Evolutionary conservation across 2,888 invertebrate species (phyloP).

Genomic region (Aporophyla lueneburgensis): DNA sequence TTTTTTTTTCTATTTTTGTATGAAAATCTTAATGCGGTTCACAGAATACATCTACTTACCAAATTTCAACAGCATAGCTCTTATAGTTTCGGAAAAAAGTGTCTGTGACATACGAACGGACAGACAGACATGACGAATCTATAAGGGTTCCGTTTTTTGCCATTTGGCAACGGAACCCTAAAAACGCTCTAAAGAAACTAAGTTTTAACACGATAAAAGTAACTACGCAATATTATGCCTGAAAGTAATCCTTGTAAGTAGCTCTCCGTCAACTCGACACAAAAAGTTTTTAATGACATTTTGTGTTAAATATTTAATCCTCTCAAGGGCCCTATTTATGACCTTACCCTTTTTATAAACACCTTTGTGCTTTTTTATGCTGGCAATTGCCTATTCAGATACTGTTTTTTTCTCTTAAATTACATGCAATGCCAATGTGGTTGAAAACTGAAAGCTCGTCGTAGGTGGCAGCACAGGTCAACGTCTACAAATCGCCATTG

Average conservation of each 20-base stretch:
- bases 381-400: slow-evolving; percentile 1
- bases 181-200: not conserved
- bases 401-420: slow-evolving; percentile 4
- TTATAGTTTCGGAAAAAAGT: too few relatives aligned
- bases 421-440: not conserved
- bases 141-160: too few relatives aligned
- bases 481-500: too few relatives aligned
- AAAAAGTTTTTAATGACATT: slow-evolving; percentile 51
- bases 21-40: too few relatives aligned
- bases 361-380: slow-evolving; percentile 34
- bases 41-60: too few relatives aligned
- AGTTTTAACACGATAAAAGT: not conserved
- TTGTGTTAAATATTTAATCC: slow-evolving; percentile 43
- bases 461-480: too few relatives aligned
- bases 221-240: not conserved
- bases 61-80: too few relatives aligned
- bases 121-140: too few relatives aligned
- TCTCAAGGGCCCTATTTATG: slow-evolving; percentile 38
- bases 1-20: too few relatives aligned
- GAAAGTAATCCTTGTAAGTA: not conserved
- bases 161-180: too few relatives aligned
- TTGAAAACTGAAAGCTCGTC: too few relatives aligned
- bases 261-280: slow-evolving; percentile 10
- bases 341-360: slow-evolving; percentile 48
- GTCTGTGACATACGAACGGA: too few relatives aligned